These are phyloP conservation scores for Setipinna tenuifilis DNA, from an alignment of 2,797 vertebrate species.

Conservation along the genomic window DNA sequence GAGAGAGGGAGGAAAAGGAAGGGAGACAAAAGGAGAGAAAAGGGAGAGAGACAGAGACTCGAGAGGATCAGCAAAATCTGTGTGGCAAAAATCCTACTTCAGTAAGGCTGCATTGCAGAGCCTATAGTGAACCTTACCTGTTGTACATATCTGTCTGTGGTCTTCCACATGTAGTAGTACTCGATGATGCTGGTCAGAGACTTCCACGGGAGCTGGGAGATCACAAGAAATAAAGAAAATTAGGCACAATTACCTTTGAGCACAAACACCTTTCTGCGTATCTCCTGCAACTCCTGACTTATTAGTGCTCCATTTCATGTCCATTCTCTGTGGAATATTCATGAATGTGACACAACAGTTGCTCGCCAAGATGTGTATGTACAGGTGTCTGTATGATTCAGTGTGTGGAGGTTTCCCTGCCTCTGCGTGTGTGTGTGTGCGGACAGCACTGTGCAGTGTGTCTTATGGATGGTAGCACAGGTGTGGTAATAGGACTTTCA, in stretches of 20 bases:
- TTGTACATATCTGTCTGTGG: constrained; percentile 88
- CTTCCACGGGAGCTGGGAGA: constrained; percentile 82
- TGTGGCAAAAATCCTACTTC: too few species aligned
- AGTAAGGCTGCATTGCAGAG: too few species aligned
- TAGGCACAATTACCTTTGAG: not conserved
- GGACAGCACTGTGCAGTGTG: not conserved
- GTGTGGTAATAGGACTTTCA: not conserved
- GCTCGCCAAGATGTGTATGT: not conserved
- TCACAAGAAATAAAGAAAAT: constrained; percentile 6
- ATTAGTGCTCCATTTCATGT: not conserved
- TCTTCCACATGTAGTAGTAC: constrained; percentile 92
- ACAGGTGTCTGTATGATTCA: constrained; percentile 3
- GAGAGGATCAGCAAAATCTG: too few species aligned
- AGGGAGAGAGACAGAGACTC: not conserved
- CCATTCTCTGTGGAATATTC: not conserved
- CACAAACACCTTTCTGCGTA: not conserved
- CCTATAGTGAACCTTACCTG: constrained; percentile 72
- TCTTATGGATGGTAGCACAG: not conserved
- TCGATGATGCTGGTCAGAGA: constrained; percentile 89
- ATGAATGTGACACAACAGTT: not conserved
- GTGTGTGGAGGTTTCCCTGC: not conserved
- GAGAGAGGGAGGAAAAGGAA: not conserved
- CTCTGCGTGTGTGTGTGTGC: not conserved
- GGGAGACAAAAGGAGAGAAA: not conserved
- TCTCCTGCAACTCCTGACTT: not conserved